Base-by-base conservation (phyloP, 2,888 invertebrate species). In the Limenitis arthemis region DNA sequence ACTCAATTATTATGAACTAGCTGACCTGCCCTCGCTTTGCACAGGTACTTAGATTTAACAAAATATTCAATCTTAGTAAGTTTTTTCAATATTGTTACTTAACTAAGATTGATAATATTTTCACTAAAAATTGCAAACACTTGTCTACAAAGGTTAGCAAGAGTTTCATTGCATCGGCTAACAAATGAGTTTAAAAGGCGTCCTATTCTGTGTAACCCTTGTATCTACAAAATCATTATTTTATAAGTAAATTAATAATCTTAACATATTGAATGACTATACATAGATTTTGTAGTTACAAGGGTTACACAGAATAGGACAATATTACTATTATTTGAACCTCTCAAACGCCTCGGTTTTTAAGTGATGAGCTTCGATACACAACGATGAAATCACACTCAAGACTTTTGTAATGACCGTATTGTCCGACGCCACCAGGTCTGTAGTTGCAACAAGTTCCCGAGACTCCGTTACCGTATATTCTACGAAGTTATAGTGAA, bases 381-480 rank as follows among this genome's bases (percentile, higher is more conserved):
- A 95, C 2, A 96, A 81, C 7, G 93, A 90, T 11, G 93, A 90
- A 53, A 97, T 89, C 0, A 94, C 93, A 39, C 93, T 90, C 7
- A 97, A 81, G 42, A 96, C 89, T 79, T 94, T 92, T 34, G 92
- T 92, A 64, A 96, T 88, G 44, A 92, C 82, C 69, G 92, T 93
- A 70, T 95, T 95, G 75, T 96, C 95, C 29, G 94, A 94, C 60
- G 93, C 91, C 8, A 94, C 90, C 55, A 96, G 75, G 60, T 93
- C 90, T 33, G 92, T 79, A 33, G 94, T 73, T 5, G 89, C 84
- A 9, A 91, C 83, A 59, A 89, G 88, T 76, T 95, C 94, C 60
- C 77, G 84, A 2, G 90, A 88, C 39, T 63, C 64, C 67, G 81
- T 72, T 33, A 63, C 60, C 81, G 4, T 61, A 63, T 55, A 61